Evolutionary conservation across 2,888 invertebrate species (phyloP), one percentile per base, ranked within the genome.

Genomic region (Seira sanloemensis): DNA sequence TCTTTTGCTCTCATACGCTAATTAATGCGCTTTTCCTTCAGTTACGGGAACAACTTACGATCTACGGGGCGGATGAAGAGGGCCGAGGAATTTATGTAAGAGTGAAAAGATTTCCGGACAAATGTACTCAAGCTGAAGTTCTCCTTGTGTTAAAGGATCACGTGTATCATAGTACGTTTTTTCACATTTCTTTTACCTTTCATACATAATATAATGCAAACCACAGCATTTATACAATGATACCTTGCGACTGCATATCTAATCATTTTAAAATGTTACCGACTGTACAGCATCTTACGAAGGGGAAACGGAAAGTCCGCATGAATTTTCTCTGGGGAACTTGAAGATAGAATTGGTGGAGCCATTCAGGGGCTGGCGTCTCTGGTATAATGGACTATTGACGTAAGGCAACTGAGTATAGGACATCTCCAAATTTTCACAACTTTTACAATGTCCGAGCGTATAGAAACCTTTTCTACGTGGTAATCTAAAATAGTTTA

Each of bases 371-470:
- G 92, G 93, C 78, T 93, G 94, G 92, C 92, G 95, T 89, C 92
- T 96, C 19, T 91, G 93, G 27, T 96, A 93, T 90, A 95, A 95
- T 90, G 96, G 96, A 0, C 91, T 94, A 93, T 92, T 89, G 91
- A 91, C 25, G 90, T 91, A 9, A 91, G 92, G 16, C 2, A 50
- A 18, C 2, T 50, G 12, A 7, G 37, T 12, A 37, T 37, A n/a
- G n/a, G n/a, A n/a, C n/a, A n/a, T n/a, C n/a, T n/a, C n/a, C n/a
- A n/a, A n/a, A n/a, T n/a, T n/a, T n/a, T n/a, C n/a, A n/a, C n/a
- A n/a, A n/a, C n/a, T n/a, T n/a, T n/a, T n/a, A n/a, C n/a, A n/a
- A n/a, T n/a, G n/a, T n/a, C n/a, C n/a, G n/a, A n/a, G n/a, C n/a
- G n/a, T n/a, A n/a, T n/a, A n/a, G n/a, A n/a, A n/a, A n/a, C n/a